Percentiles rank a stretch among this genome's conserved stretches.
phyloP scores from a whole-genome alignment of 2,888 invertebrate genomes.

The Cantharis rustica region DNA sequence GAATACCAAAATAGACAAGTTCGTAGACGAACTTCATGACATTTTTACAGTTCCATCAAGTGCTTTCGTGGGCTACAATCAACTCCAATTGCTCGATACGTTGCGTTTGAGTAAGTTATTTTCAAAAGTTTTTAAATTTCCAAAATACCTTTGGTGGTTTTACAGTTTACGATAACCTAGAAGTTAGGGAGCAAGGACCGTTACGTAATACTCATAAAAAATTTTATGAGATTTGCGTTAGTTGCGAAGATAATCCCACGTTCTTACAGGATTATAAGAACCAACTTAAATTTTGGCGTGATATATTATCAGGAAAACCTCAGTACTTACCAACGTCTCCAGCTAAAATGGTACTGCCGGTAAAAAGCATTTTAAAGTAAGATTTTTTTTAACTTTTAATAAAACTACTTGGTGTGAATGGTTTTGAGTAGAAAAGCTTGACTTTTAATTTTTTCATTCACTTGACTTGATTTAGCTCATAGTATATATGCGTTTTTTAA shows the following conservation, averaged over 20 bases:
- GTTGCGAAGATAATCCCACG: not conserved
- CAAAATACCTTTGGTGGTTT: not conserved
- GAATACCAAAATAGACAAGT: not conserved
- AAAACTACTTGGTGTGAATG: too few relatives aligned
- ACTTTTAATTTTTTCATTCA: too few relatives aligned
- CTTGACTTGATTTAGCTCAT: too few relatives aligned
- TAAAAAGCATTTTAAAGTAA: not conserved
- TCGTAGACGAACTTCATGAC: not conserved
- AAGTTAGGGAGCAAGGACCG: not conserved
- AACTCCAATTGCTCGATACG: not conserved
- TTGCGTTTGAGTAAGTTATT: not conserved
- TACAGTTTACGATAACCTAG: not conserved
- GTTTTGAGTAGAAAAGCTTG: too few relatives aligned
- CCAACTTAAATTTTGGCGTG: not conserved
- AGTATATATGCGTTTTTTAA: too few relatives aligned
- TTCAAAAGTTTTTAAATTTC: not conserved
- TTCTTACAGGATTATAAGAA: not conserved
- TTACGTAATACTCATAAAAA: not conserved
- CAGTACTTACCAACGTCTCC: too few relatives aligned
- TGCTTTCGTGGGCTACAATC: not conserved
- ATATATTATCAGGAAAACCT: not conserved
- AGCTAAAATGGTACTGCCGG: not conserved
- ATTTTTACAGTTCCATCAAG: not conserved
- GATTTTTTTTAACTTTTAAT: not conserved
- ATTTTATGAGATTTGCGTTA: rapidly evolving